Evolutionary conservation across 2,797 vertebrate species (phyloP), one percentile per base, ranked within the genome.

Genomic region (Benthosema pterotum): DNA sequence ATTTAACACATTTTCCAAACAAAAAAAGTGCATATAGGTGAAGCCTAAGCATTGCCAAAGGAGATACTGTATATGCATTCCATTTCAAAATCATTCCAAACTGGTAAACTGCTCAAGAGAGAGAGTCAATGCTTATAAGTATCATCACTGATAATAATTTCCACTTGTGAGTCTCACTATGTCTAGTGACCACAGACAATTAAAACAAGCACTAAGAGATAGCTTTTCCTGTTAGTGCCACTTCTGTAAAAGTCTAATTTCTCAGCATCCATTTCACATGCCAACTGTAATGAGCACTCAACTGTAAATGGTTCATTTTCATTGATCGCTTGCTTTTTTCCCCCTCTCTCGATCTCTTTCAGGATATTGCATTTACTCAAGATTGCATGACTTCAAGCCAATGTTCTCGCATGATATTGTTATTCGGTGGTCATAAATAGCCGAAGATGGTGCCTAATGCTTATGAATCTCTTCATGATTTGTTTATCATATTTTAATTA

Each of bases 211-310:
- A 87, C 86, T 87, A 82, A 72, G 64, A 67, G 60, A 60, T 49
- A 69, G 52, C 74, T 49, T 80, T 68, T 70, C 75, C 63, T 74
- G 56, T 77, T 80, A 86, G 66, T 67, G 19, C 65, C 57, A 79
- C 75, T 78, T 71, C 32, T 65, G 57, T 52, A 46, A 61, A 68
- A 12, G 62, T 16, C 53, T 13, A 52, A 69, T 57, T 79, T 80
- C 61, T 72, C 38, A 67, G 60, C 72, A 61, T 78, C 74, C 60
- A 74, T 86, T 80, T 83, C 74, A 72, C 65, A 25, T 74, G 47
- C 69, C 71, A 64, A 73, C 76, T 70, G 46, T 77, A 88, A 87
- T 76, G 73, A 80, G 79, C 84, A 87, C 83, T 89, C 67, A 74
- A 75, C 59, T 77, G 53, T 75, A 70, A 84, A 83, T 70, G 61